Conservation (phyloP, 2,113 vertebrate genomes). For the Oryzias celebensis region DNA sequence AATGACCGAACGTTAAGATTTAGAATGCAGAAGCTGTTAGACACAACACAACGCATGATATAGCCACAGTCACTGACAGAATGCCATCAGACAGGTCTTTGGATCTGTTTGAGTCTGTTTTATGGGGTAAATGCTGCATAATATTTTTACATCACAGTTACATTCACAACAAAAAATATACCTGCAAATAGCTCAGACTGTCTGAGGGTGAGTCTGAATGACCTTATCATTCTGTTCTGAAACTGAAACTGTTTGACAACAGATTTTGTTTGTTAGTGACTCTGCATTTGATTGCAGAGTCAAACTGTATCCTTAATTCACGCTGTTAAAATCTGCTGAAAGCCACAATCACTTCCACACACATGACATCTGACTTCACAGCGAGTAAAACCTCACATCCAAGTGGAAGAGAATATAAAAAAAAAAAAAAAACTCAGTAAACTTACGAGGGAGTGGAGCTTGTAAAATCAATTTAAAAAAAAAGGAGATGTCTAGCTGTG, state of each 20-base stretch:
- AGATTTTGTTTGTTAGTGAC: too few species aligned
- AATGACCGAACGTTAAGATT: slow-evolving; percentile 12
- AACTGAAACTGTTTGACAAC: too few species aligned
- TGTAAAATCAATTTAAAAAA: slow-evolving; percentile 17
- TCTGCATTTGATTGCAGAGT: too few species aligned
- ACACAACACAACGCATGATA: slow-evolving; percentile 32
- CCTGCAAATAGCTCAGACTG: too few species aligned
- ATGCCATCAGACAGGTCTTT: background rate
- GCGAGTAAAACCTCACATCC: slow-evolving; percentile 4
- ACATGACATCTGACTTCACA: background rate
- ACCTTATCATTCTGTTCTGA: too few species aligned
- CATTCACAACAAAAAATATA: too few species aligned
- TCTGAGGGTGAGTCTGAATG: background rate
- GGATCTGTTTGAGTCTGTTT: background rate
- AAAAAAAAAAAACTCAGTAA: slow-evolving; percentile 23
- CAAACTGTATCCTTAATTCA: too few species aligned
- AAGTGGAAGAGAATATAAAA: background rate
- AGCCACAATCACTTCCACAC: too few species aligned
- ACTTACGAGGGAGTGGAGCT: slow-evolving; percentile 16
- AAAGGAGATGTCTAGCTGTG: background rate
- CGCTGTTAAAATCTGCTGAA: too few species aligned
- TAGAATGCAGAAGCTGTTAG: slow-evolving; percentile 38
- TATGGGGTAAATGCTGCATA: background rate
- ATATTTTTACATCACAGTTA: background rate
- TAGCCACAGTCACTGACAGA: background rate